These are phyloP conservation scores for Furcifer pardalis DNA, from an alignment of 2,797 vertebrate species.

Conservation along the genomic window DNA sequence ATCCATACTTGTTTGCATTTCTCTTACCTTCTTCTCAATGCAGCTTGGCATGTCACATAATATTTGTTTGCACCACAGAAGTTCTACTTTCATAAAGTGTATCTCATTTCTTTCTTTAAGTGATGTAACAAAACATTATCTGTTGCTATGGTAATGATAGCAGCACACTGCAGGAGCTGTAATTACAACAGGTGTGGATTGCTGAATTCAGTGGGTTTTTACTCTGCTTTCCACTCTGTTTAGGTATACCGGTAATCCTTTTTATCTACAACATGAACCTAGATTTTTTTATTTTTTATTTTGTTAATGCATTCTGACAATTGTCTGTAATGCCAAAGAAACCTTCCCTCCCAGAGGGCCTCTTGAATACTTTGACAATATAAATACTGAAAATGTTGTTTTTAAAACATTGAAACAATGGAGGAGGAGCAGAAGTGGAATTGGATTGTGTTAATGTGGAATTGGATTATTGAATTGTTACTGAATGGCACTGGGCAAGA, in stretches of 20 bases:
- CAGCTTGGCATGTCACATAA: conserved; percentile 22
- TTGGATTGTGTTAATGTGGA: conserved; percentile 1
- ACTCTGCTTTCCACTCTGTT: conserved; percentile 50
- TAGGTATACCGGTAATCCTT: conserved; percentile 55
- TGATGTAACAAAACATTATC: conserved; percentile 62
- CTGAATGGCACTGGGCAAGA: no score
- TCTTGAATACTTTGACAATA: accelerated
- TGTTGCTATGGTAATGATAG: conserved; percentile 65
- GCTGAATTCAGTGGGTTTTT: conserved; percentile 33
- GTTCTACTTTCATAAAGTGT: conserved; percentile 44
- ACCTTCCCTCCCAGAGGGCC: conserved; percentile 13
- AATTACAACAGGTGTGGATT: conserved; percentile 62
- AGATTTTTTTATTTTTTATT: conserved; percentile 28
- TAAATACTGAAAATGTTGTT: not conserved
- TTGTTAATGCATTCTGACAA: conserved; percentile 58
- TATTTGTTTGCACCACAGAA: conserved; percentile 8
- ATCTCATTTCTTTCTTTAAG: conserved; percentile 44
- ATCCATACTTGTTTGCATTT: not conserved
- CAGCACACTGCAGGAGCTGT: conserved; percentile 47
- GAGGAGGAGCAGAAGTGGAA: not conserved
- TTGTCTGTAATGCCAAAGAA: conserved; percentile 15
- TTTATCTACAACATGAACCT: conserved; percentile 50
- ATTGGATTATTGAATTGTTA: not conserved
- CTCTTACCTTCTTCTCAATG: conserved; percentile 30
- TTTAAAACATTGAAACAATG: not conserved